Evolutionary conservation across 2,797 vertebrate species (phyloP).

Genomic region (Muscicapa striata): DNA sequence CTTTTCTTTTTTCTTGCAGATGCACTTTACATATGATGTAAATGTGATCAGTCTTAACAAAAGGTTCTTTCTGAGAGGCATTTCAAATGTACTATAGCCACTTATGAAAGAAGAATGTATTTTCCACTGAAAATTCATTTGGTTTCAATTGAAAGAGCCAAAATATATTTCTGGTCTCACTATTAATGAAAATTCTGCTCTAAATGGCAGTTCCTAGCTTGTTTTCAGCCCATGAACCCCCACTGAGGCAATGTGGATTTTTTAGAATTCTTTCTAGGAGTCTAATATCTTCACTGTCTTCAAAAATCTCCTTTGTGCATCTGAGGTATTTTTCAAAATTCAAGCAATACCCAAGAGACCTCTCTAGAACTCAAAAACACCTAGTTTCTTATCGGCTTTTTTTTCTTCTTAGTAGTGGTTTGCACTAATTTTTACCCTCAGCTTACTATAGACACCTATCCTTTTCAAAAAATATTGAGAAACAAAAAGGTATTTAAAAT

Average conservation of each 20-base stretch:
- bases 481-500: neutral
- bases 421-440: neutral
- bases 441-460: accelerated
- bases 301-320: neutral
- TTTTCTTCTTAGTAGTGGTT: neutral
- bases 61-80: neutral
- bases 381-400: neutral
- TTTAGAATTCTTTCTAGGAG: neutral
- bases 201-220: neutral
- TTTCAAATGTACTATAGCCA: neutral
- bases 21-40: neutral
- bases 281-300: neutral
- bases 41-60: neutral
- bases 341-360: neutral
- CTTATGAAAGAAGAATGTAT: neutral
- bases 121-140: neutral
- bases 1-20: neutral
- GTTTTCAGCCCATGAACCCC: neutral
- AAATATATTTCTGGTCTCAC: neutral
- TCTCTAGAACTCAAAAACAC: neutral
- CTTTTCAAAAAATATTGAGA: neutral
- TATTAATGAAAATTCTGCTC: neutral
- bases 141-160: neutral
- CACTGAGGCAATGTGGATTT: neutral
- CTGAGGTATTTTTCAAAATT: slow-evolving; percentile 1